Evolutionary conservation across 1,140 invertebrate species (phyloP).

Genomic region (Drosophila parabipectinata): DNA sequence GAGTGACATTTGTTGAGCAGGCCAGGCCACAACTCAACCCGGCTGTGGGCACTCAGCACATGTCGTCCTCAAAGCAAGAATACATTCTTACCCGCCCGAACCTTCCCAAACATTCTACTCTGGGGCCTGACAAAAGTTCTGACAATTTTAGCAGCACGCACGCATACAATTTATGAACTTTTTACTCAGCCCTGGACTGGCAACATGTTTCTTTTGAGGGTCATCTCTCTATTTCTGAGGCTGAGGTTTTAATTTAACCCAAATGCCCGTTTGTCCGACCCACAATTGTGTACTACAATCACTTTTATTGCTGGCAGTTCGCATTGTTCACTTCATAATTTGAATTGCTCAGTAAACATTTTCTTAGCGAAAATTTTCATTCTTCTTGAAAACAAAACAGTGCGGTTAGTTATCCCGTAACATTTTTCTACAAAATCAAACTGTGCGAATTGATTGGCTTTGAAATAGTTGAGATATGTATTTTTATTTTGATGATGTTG

Average conservation of each 20-base stretch:
- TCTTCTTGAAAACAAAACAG: neutral
- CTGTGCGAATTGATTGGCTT: slow-evolving; percentile 6
- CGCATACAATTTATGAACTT: slow-evolving; percentile 62
- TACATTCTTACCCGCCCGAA: slow-evolving; percentile 17
- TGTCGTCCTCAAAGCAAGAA: slow-evolving; percentile 36
- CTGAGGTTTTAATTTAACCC: slow-evolving; percentile 54
- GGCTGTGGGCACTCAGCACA: slow-evolving; percentile 44
- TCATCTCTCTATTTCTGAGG: slow-evolving; percentile 2
- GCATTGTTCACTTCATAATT: slow-evolving; percentile 47
- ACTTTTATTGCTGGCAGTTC: slow-evolving; percentile 32
- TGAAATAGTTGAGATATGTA: neutral
- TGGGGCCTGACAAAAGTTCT: slow-evolving; percentile 35
- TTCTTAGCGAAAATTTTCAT: neutral
- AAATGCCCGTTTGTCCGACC: slow-evolving; percentile 40
- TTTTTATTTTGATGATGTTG: neutral
- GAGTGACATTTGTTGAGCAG: slow-evolving; percentile 49
- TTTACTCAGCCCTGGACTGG: slow-evolving; percentile 39
- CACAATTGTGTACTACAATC: slow-evolving; percentile 30
- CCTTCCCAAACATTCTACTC: neutral
- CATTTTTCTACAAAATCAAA: slow-evolving; percentile 6
- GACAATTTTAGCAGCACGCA: slow-evolving; percentile 54
- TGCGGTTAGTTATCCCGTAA: slow-evolving; percentile 20
- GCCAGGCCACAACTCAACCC: slow-evolving; percentile 26
- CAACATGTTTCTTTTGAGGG: slow-evolving; percentile 32
- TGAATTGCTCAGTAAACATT: slow-evolving; percentile 19